Base-by-base conservation (phyloP, 37 sponge, comb jelly and placozoan species). In the Crambe crambe region DNA sequence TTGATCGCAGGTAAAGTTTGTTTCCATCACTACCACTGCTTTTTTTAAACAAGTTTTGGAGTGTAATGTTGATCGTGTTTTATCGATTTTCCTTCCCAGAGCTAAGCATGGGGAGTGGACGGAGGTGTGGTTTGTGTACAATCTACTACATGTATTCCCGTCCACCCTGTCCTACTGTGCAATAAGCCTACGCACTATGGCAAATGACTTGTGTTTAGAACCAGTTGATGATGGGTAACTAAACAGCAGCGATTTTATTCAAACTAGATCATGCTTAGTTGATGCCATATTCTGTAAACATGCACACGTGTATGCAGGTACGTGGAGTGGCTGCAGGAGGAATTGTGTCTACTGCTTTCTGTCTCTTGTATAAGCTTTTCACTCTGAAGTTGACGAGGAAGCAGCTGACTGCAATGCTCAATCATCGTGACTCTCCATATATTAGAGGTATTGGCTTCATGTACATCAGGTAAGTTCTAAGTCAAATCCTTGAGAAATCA, bases 291-390 rank as follows among this genome's bases (percentile, higher is more conserved):
- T 47, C 10, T 47, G 6, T 47, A 15, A 12, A 47, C 51, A 47
- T 47, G 12, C 15, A 18, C 30, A 62, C 30, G 15, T 6, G 15
- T 62, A 18, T 23, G 15, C 30, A 98, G 99, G 99, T 98, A 21
- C 85, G 99, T 26, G 99, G 99, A 26, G 99, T 98, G 34, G 94
- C 95, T 34, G 95, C 99, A 31, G 99, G 99, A 27, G 99, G 99
- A 21, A 93, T 98, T 35, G 97, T 98, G 37, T 96, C 97, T 43
- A 89, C 94, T 67, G 92, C 99, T 2, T 98, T 68, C 73, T 96
- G 97, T 64, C 85, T 98, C 37, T 92, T 98, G 31, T 98, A 80
- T 85, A 98, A 98, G 74, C 93, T 98, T 34, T 98, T 96, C 80
- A 94, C 95, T 17, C 86, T 98, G 82, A 96, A 89, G 58, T 82